Base-by-base conservation (phyloP, 2,888 invertebrate species). In the Chloroclysta siterata region DNA sequence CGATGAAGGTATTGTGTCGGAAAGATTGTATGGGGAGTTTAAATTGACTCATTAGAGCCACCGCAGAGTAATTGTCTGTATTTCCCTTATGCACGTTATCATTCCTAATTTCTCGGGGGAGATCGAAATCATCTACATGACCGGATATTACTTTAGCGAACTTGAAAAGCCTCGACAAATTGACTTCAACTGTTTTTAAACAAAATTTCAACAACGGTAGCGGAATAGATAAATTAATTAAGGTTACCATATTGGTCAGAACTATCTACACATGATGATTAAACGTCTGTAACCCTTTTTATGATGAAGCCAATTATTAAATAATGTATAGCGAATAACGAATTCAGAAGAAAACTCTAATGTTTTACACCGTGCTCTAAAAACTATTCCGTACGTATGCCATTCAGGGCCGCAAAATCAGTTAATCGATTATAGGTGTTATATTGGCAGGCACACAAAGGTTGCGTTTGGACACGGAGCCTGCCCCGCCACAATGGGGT, bases 361-460 rank as follows among this genome's bases (percentile, higher is more conserved):
- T 22, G 22, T 6, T 33, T 5, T 33, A 6, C 33, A 33, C 33
- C 1, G 33, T 5, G 33, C 33, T 8, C 36, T 39, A 11, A 11
- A 8, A 11, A 39, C 36, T 10, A 36, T 7, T 39, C 10, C 10
- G 4, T 46, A 17, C 46, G 41, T 53, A 63, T 46, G 73, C 74
- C 73, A 79, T 74, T 75, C 73, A 62, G 72, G 63, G 59, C 65
- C 70, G 69, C 76, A 73, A 78, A 83, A 79, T 81, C 78, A 76
- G 77, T 81, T 81, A 83, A 86, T 86, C 82, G 81, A 84, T 84
- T 85, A 76, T 80, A 83, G 83, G 85, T 86, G 87, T 86, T 78
- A 80, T 77, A 80, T 82, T 81, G 80, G 80, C 77, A 75, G 73
- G 70, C 73, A 74, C 72, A 83, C 78, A 84, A 82, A 79, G 75